A percentile compares a stretch with the other conserved stretches of the same genome.
Evolutionary conservation across 2,797 vertebrate genomes (phyloP).

Genomic region (Phalanger gymnotis): DNA sequence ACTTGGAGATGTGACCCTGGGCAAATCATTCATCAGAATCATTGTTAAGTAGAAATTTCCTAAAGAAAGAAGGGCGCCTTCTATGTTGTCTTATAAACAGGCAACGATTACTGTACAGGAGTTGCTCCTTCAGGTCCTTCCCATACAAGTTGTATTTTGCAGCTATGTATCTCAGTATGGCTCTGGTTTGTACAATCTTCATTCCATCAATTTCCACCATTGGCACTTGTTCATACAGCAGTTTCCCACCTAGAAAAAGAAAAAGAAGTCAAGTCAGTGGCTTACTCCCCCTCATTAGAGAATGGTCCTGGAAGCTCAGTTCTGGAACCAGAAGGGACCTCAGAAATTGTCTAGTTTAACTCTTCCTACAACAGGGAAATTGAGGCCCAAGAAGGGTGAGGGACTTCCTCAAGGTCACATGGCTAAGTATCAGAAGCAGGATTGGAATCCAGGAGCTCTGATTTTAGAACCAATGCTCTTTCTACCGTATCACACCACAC

Average conservation of each 20-base stretch:
- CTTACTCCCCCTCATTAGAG: too few relatives aligned
- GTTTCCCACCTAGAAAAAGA: slow-evolving; percentile 84
- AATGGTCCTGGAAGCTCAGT: too few relatives aligned
- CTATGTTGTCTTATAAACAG: background rate
- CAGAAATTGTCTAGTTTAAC: background rate
- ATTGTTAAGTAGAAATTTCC: background rate
- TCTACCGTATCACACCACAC: background rate
- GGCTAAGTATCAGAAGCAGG: background rate
- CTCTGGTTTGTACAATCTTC: slow-evolving; percentile 88
- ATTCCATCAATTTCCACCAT: slow-evolving; percentile 93
- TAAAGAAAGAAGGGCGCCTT: background rate
- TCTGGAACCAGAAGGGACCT: too few relatives aligned
- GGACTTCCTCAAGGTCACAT: too few relatives aligned
- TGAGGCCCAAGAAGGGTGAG: too few relatives aligned
- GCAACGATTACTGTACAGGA: slow-evolving; percentile 81
- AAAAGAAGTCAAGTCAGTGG: too few relatives aligned
- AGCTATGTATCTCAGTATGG: slow-evolving; percentile 90
- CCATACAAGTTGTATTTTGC: slow-evolving; percentile 92
- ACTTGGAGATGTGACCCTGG: background rate
- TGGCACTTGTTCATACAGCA: slow-evolving; percentile 94
- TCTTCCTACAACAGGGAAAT: too few relatives aligned
- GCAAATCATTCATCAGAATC: background rate
- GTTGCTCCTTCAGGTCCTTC: slow-evolving; percentile 90
- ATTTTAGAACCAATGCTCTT: background rate
- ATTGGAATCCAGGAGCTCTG: background rate